Conservation (phyloP, 2,888 invertebrate species). For the Apamea anceps region DNA sequence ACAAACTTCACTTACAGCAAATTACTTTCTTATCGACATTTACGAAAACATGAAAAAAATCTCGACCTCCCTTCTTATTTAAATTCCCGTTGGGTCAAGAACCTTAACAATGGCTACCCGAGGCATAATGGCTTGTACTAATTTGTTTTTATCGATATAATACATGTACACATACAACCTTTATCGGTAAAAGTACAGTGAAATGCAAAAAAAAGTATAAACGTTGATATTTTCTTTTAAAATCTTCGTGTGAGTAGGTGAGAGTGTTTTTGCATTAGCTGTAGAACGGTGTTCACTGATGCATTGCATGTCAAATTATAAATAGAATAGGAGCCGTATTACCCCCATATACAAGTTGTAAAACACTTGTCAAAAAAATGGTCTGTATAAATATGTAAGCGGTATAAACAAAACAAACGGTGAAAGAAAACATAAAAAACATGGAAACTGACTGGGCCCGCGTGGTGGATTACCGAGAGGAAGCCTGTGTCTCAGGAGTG, state of each 20-base stretch:
- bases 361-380: no score
- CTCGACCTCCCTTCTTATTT: neutral
- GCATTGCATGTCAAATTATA: neutral
- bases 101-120: slow-evolving; percentile 32
- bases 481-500: no score
- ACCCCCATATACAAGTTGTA: neutral
- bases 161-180: slow-evolving; percentile 5
- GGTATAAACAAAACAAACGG: no score
- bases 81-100: slow-evolving; percentile 30
- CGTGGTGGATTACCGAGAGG: no score
- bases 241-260: no score
- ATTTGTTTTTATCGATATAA: slow-evolving; percentile 48
- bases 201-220: slow-evolving; percentile 8
- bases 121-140: slow-evolving; percentile 44
- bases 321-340: no score
- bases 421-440: no score
- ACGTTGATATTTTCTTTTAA: no score
- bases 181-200: slow-evolving; percentile 3
- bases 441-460: no score
- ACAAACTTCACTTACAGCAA: slow-evolving; percentile 8
- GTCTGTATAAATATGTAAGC: no score
- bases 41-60: slow-evolving; percentile 21
- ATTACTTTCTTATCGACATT: slow-evolving; percentile 27
- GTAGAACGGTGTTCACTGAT: neutral
- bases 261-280: neutral